Base-by-base conservation (phyloP, 1,140 invertebrate species). In the Rhyzopertha dominica region DNA sequence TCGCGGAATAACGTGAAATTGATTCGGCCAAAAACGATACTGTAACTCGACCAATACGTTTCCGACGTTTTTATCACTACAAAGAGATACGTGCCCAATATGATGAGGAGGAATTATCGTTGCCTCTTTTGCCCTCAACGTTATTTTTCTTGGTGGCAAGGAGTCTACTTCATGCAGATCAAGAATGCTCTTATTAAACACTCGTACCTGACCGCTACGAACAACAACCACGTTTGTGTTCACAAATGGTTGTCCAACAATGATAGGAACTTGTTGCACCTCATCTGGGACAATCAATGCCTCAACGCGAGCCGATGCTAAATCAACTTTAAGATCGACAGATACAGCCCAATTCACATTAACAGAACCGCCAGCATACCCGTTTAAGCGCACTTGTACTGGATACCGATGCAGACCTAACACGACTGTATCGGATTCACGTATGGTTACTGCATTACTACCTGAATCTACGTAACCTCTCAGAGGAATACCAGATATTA, bases 211-310 rank as follows among this genome's bases (percentile, higher is more conserved):
- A 3, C 25, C 37, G 16, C 43, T 35, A 10, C 31, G 36, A 28
- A 36, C 29, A 3, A 56, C 43, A 8, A 56, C 43, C 14, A 31
- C 42, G 17, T 46, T 39, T 18, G 47, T 18, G n/a, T 36, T 36
- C n/a, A 51, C 10, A 29, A 56, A 46, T 5, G 54, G 35, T 25
- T 53, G 50, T 14, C 51, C 50, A 26, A 56, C 47, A 24, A 56
- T 47, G n/a, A 53, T 14, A 10, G 38, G 39, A n/a, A 56, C 37
- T 7, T 24, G 18, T 34, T 56, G 50, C 9, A 44, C 2, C 16
- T 50, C 28, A 35, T 53, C 26, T 9, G 47, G 49, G 12, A 53
- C 47, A 22, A 56, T 42, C 18, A 35, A 34, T 2, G 48, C 36
- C 13, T 45, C 35, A 24, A 49, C 50, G 8, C 2, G 13, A 22